Conservation (phyloP, 2,888 invertebrate genomes). For the Pilophorus perplexus region DNA sequence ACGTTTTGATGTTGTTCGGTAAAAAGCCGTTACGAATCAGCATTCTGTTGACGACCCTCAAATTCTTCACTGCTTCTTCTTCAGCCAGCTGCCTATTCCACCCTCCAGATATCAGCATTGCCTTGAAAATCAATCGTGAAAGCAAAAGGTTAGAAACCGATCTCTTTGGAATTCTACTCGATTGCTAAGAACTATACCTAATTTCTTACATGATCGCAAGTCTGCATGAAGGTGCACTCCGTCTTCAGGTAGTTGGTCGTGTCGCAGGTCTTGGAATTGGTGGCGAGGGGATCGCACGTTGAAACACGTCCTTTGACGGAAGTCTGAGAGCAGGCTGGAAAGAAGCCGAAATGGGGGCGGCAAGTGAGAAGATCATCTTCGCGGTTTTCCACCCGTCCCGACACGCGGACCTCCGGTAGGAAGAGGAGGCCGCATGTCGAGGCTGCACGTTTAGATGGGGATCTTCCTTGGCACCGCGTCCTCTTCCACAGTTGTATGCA, state of each 20-base stretch:
- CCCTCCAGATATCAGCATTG: conserved; percentile 56
- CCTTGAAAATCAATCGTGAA: conserved; percentile 51
- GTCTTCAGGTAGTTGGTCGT: conserved; percentile 52
- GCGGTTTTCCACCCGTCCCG: background rate
- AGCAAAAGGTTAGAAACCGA: too few relatives aligned
- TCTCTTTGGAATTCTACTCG: too few relatives aligned
- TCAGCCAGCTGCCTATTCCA: conserved; percentile 55
- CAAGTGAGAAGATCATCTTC: conserved; percentile 52
- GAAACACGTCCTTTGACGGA: conserved; percentile 7
- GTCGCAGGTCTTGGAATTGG: conserved; percentile 54
- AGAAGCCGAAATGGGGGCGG: conserved; percentile 48
- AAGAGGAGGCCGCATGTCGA: conserved; percentile 56
- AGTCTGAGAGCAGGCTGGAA: conserved; percentile 1
- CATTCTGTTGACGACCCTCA: conserved; percentile 53
- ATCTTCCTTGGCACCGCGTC: conserved; percentile 54
- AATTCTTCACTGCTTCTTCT: conserved; percentile 52
- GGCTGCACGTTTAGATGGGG: conserved; percentile 45
- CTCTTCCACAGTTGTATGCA: conserved; percentile 55
- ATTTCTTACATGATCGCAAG: conserved; percentile 53
- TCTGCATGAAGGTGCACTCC: conserved; percentile 55
- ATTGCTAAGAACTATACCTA: background rate
- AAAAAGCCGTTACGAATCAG: conserved; percentile 54
- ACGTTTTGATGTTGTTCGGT: conserved; percentile 55
- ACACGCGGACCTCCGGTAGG: conserved; percentile 53
- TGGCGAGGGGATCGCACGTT: conserved; percentile 53